Base-by-base conservation (phyloP, 2,797 vertebrate genomes). In the Lepus townsendii region DNA sequence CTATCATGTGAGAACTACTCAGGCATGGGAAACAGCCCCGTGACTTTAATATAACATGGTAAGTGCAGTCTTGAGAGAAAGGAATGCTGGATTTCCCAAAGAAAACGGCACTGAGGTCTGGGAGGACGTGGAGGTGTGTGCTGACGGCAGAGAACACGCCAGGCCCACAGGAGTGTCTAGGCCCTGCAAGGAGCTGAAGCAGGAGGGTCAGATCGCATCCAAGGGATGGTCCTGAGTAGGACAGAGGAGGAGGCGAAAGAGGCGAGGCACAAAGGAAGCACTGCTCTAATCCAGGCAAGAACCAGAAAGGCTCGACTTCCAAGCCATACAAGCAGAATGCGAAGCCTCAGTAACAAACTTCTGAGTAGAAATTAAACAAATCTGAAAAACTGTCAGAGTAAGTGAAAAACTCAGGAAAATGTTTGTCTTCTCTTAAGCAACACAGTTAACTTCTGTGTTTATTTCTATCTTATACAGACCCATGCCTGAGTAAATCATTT, bases 331-430 rank as follows among this genome's bases (percentile, higher is more conserved):
- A 47, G 62, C 62, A 93, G 73, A 86, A 86, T 52, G 84, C 95
- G 63, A 86, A 94, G 42, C 52, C 62, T 35, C 72, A n/a, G 86
- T n/a, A 80, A 10, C 50, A 83, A 93, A 95, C 30, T 66, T 94
- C 84, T 93, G 42, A 68, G 68, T 80, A 52, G 76, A 71, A 85
- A 57, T 62, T 82, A 92, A 88, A 75, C 32, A 68, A 88, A 86
- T 27, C 42, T 77, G n/a, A 78, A 52, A 32, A 73, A 68, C 38
- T 57, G 47, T 0, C 78, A 14, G 27, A 72, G 52, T 30, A 68
- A 94, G 42, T 57, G 60, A 93, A 84, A 90, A 75, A 65, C 16
- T 71, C 20, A 63, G 62, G 38, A 50, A 47, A 90, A 71, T 14
- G 19, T 66, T 80, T 63, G 54, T 17, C 54, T 79, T 84, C 63